Conservation (phyloP, 2,113 vertebrate genomes). For the Etia nguti region DNA sequence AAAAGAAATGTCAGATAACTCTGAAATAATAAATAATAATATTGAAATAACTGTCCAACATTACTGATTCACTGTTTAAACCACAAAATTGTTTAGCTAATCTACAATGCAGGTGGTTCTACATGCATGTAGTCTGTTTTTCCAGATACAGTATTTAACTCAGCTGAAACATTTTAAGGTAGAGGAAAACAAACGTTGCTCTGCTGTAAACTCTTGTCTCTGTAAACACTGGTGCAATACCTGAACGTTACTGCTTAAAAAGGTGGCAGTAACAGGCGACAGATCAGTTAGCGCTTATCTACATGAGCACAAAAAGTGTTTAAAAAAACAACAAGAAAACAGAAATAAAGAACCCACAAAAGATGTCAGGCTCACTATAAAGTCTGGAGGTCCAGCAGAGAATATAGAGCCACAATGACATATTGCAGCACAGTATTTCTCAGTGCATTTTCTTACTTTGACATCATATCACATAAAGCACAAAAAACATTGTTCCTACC, state of each 20-base stretch:
- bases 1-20: not conserved
- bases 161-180: not conserved
- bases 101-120: slow-evolving; percentile 13
- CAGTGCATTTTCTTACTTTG: slow-evolving; percentile 62
- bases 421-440: slow-evolving; percentile 47
- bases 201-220: slow-evolving; percentile 49
- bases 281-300: slow-evolving; percentile 22
- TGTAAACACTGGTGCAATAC: slow-evolving; percentile 48
- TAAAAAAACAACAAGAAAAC: not conserved
- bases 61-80: not conserved
- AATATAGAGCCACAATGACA: slow-evolving; percentile 41
- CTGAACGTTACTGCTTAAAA: slow-evolving; percentile 37
- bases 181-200: slow-evolving; percentile 24
- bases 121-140: not conserved
- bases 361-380: slow-evolving; percentile 22
- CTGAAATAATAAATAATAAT: not conserved
- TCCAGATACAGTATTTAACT: not conserved
- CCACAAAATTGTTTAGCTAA: not conserved
- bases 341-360: not conserved
- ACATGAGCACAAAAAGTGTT: slow-evolving; percentile 9
- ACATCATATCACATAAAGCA: slow-evolving; percentile 64
- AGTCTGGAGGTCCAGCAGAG: slow-evolving; percentile 25
- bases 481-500: slow-evolving; percentile 44
- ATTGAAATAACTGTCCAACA: not conserved
- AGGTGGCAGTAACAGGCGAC: slow-evolving; percentile 39